A percentile compares a stretch with the other conserved stretches of the same genome.
Evolutionary conservation across 2,888 invertebrate species (phyloP).

Genomic region (Noctua pronuba): DNA sequence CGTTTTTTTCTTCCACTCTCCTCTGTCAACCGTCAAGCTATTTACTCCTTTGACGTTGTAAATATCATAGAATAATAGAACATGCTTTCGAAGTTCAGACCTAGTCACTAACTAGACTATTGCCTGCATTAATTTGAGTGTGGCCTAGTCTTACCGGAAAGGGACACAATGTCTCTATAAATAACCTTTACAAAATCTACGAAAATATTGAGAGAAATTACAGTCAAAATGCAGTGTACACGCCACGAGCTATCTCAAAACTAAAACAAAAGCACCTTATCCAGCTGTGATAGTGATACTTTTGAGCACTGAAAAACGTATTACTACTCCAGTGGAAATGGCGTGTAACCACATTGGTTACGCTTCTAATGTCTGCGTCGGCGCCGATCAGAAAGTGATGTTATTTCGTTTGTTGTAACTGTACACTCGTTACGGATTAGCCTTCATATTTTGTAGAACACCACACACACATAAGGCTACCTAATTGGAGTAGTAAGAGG

Average conservation of each 20-base stretch:
- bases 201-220: background rate
- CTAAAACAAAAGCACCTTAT: background rate
- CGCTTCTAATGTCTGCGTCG: constrained; percentile 7
- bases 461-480: background rate
- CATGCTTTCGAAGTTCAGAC: background rate
- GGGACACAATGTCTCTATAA: background rate
- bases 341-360: constrained; percentile 19
- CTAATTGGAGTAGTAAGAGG: background rate
- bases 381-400: constrained; percentile 33
- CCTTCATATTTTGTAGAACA: background rate
- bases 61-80: background rate
- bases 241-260: background rate
- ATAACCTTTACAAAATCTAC: background rate
- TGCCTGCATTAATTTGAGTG: background rate
- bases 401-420: constrained; percentile 42
- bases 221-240: too few relatives aligned
- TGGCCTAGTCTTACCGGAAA: background rate
- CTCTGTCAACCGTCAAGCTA: too few relatives aligned
- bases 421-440: background rate
- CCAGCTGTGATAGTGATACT: background rate
- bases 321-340: constrained; percentile 10
- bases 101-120: background rate
- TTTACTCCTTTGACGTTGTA: background rate
- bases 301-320: background rate
- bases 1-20: too few relatives aligned